These are phyloP conservation scores for Rhinolophus ferrumequinum DNA, from an alignment of 2,113 vertebrate species.

Conservation along the genomic window DNA sequence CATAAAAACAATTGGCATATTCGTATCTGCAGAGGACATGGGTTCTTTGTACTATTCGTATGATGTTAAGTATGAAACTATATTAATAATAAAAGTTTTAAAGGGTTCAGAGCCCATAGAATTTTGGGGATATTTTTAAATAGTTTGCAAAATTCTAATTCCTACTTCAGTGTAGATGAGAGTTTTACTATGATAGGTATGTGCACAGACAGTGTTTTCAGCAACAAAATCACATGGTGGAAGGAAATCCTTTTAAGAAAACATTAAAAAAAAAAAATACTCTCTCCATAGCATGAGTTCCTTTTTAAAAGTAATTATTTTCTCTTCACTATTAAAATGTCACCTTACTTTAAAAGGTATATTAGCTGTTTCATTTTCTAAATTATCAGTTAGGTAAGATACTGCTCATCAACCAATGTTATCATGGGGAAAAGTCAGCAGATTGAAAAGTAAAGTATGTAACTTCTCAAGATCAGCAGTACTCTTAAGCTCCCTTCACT, in stretches of 20 bases:
- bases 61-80: constrained; percentile 6
- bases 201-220: background rate
- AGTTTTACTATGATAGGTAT: background rate
- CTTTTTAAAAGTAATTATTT: background rate
- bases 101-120: background rate
- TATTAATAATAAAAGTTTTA: background rate
- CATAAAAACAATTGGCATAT: background rate
- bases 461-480: background rate
- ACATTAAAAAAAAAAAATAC: background rate
- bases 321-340: background rate
- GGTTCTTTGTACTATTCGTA: background rate
- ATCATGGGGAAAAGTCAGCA: background rate
- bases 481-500: background rate
- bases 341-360: background rate
- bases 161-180: background rate
- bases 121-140: background rate
- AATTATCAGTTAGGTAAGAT: background rate
- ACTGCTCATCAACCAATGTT: background rate
- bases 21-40: background rate
- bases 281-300: background rate
- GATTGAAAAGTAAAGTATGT: background rate
- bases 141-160: background rate
- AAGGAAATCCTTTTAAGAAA: background rate
- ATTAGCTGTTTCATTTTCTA: background rate
- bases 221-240: background rate